Evolutionary conservation across 1,140 invertebrate genomes (phyloP).

Genomic region (Gonioctena quinquepunctata): DNA sequence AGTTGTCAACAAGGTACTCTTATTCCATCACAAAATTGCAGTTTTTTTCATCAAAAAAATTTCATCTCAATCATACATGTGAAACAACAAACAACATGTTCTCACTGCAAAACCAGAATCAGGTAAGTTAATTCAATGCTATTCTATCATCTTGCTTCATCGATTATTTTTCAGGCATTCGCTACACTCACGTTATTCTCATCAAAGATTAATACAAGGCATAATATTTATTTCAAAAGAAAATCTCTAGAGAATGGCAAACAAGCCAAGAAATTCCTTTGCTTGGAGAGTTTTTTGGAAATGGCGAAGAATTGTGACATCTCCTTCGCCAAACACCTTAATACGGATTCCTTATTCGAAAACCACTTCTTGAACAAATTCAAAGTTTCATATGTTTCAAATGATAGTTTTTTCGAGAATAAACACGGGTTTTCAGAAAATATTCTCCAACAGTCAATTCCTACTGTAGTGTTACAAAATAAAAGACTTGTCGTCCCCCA

Average conservation of each 20-base stretch:
- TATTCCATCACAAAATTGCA: constrained; percentile 32
- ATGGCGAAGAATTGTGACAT: constrained; percentile 48
- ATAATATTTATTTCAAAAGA: constrained; percentile 49
- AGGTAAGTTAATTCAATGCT: constrained; percentile 38
- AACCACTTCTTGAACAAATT: constrained; percentile 48
- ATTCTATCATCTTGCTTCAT: neutral
- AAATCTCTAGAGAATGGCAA: constrained; percentile 39
- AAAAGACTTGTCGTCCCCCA: constrained; percentile 32
- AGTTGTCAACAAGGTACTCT: constrained; percentile 27
- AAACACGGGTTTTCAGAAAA: constrained; percentile 50
- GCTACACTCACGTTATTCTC: constrained; percentile 39
- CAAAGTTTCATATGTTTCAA: constrained; percentile 49
- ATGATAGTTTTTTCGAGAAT: constrained; percentile 52
- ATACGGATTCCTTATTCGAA: constrained; percentile 36
- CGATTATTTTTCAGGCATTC: constrained; percentile 12
- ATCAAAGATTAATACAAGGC: constrained; percentile 50
- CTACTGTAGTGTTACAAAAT: constrained; percentile 42
- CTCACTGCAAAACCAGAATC: constrained; percentile 55
- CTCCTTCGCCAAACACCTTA: constrained; percentile 47
- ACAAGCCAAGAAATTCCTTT: constrained; percentile 38
- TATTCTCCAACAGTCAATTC: constrained; percentile 36
- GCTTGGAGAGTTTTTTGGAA: constrained; percentile 52
- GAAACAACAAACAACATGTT: constrained; percentile 45
- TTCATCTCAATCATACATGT: constrained; percentile 26
- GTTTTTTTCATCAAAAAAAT: constrained; percentile 28